Base-by-base conservation (phyloP, 2,113 vertebrate genomes). In the Aphyosemion australe region DNA sequence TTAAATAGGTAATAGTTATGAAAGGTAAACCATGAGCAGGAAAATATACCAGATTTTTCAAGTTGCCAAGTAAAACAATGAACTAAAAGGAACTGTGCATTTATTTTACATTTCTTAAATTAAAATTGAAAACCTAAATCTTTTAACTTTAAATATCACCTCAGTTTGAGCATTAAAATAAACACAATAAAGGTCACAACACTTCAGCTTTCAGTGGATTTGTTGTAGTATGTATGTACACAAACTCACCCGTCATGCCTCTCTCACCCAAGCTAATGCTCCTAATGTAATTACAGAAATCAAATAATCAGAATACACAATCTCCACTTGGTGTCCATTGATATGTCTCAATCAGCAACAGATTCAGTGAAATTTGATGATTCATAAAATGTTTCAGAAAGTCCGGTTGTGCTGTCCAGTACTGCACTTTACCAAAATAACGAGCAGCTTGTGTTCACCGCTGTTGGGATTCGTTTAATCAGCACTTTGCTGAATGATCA, bases 1-100 rank as follows among this genome's bases (percentile, higher is more conserved):
- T 82, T 72, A 72, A 79, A 75, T 75, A 76, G 46, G 50, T 61
- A 53, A 80, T 65, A 53, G 52, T 79, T 78, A 69, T 72, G 48
- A 81, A 75, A 80, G 50, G 60, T 47, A 72, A 57, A 41, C 75
- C 45, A 73, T 48, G 43, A 65, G 49, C 68, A 82, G 26, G 43
- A 84, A 87, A 84, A 71, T 65, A 68, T 42, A 73, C 43, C 76
- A 49, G 59, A 65, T 65, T 65, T 80, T 54, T 61, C 47, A 48
- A 32, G 39, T 12, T 69, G 20, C 69, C 58, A 67, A 68, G 47
- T 57, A 62, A 63, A 60, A 66, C 60, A 58, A 66, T 63, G 54
- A 69, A 64, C 9, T 62, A 4, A 67, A 74, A 69, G 57, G 13
- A 66, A 19, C 1, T 6, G 9, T 73, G 18, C 20, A 51, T 10